Evolutionary conservation across 2,888 invertebrate genomes (phyloP).

Genomic region (Melanargia galathea): DNA sequence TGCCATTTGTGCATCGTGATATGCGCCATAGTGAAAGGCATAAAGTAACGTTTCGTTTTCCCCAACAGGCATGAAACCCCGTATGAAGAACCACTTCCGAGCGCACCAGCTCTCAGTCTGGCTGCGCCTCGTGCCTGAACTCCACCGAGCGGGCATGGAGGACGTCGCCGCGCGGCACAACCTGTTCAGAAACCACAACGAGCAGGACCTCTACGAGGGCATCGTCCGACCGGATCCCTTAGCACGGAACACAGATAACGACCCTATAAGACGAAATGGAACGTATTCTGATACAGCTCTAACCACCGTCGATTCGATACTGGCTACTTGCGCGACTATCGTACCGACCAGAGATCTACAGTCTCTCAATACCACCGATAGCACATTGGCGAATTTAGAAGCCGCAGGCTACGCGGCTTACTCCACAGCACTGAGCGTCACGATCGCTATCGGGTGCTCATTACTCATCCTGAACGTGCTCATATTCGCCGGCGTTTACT

Average conservation of each 20-base stretch:
- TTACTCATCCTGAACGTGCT: constrained; percentile 90
- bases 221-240: constrained; percentile 93
- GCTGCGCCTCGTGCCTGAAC: constrained; percentile 95
- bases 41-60: constrained; percentile 25
- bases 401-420: constrained; percentile 90
- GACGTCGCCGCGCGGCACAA: constrained; percentile 94
- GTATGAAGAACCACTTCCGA: constrained; percentile 95
- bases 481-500: constrained; percentile 92
- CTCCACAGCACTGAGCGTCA: constrained; percentile 89
- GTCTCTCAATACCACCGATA: constrained; percentile 82
- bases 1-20: no score
- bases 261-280: constrained; percentile 81
- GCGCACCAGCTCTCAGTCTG: constrained; percentile 97
- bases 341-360: constrained; percentile 77
- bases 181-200: constrained; percentile 93
- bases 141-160: constrained; percentile 94
- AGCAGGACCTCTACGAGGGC: constrained; percentile 94
- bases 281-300: constrained; percentile 83
- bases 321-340: constrained; percentile 87
- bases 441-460: constrained; percentile 91
- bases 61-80: constrained; percentile 92
- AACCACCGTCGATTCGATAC: constrained; percentile 86
- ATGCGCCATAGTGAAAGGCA: background rate
- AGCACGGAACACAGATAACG: constrained; percentile 83
- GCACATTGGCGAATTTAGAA: constrained; percentile 90